A percentile compares a stretch with the other conserved stretches of the same genome.
These are phyloP conservation scores for Pharmacophagus antenor DNA, from an alignment of 2,888 invertebrate species.

Conservation along the genomic window DNA sequence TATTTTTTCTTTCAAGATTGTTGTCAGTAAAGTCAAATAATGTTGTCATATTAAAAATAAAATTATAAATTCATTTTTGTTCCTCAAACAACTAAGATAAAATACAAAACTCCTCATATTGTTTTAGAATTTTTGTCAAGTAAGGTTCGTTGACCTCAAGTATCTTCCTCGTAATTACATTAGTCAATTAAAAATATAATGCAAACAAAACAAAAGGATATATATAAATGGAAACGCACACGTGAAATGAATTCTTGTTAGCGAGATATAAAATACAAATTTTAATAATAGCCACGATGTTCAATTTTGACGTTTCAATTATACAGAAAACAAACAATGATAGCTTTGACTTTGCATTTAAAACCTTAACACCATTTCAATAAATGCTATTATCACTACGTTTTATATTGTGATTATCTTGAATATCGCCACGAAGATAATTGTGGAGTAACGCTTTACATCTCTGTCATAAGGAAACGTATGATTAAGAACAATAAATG, in stretches of 20 bases:
- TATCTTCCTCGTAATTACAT: neutral
- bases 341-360: constrained; percentile 37
- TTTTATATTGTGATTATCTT: constrained; percentile 35
- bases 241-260: constrained; percentile 7
- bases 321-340: constrained; percentile 38
- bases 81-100: no score
- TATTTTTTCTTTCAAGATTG: no score
- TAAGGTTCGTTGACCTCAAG: neutral
- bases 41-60: no score
- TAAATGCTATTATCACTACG: constrained; percentile 35
- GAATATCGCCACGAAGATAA: constrained; percentile 32
- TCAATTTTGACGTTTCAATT: constrained; percentile 44
- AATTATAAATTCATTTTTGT: no score
- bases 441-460: constrained; percentile 29
- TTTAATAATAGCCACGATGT: neutral
- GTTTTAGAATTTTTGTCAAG: no score
- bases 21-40: no score
- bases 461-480: constrained; percentile 30
- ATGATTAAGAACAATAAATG: constrained; percentile 41
- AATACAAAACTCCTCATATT: no score
- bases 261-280: constrained; percentile 9
- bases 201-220: constrained; percentile 6
- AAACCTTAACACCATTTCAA: constrained; percentile 43
- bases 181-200: neutral
- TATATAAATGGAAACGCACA: neutral